A percentile compares a stretch with the other conserved stretches of the same genome.
Conservation (phyloP, 2,113 vertebrate genomes). For the Vidua macroura region DNA sequence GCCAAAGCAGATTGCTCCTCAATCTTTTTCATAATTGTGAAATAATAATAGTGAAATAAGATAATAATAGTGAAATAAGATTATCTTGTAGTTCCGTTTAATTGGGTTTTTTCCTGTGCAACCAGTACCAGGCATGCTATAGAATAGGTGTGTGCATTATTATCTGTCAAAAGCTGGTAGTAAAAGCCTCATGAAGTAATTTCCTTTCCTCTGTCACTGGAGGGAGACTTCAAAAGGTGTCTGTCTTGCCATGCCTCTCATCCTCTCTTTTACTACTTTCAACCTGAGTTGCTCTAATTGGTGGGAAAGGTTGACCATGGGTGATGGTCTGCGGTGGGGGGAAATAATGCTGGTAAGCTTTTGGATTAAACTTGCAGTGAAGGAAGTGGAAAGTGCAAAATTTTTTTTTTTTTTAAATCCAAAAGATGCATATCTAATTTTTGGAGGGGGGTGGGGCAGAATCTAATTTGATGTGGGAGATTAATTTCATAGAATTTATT, state of each 20-base stretch:
- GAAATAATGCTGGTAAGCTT: background rate
- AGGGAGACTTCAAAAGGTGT: background rate
- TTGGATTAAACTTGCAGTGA: background rate
- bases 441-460: background rate
- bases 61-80: background rate
- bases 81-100: background rate
- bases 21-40: background rate
- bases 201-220: background rate
- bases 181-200: background rate
- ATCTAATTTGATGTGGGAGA: background rate
- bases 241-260: background rate
- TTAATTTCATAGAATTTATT: background rate
- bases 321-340: fast-evolving
- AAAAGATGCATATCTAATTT: background rate
- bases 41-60: background rate
- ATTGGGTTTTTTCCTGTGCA: background rate
- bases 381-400: background rate
- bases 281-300: background rate
- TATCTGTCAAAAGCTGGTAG: background rate
- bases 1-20: background rate
- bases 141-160: background rate
- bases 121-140: background rate
- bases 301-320: fast-evolving
- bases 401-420: background rate
- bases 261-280: background rate